Evolutionary conservation across 1,140 invertebrate species (phyloP).

Genomic region (Habropoda laboriosa): DNA sequence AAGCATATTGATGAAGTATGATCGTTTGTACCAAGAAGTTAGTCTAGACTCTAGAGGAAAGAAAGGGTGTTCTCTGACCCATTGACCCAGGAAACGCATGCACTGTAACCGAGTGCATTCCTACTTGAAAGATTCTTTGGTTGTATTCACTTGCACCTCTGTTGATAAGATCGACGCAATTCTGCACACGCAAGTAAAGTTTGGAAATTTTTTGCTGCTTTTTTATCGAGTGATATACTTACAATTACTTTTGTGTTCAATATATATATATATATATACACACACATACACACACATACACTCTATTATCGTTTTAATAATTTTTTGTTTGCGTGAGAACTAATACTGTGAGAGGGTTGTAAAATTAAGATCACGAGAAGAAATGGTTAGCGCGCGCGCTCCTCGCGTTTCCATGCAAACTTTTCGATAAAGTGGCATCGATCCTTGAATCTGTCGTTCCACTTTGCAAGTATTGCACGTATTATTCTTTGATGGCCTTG

Average conservation of each 20-base stretch:
- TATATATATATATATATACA: too few relatives aligned
- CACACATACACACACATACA: too few relatives aligned
- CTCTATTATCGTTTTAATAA: neutral
- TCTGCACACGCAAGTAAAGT: neutral
- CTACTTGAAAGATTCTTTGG: neutral
- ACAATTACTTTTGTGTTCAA: too few relatives aligned
- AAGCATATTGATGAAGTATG: neutral
- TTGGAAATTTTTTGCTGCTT: neutral
- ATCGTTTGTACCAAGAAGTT: neutral
- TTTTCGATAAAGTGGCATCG: conserved; percentile 21
- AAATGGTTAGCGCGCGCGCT: neutral
- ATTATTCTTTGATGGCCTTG: conserved; percentile 7
- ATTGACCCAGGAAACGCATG: conserved; percentile 28
- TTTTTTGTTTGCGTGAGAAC: neutral
- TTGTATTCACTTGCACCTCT: neutral
- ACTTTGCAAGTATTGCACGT: conserved; percentile 6
- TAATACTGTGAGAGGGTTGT: neutral
- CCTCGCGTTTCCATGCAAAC: neutral
- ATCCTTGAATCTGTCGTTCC: conserved; percentile 19
- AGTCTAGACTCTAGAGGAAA: neutral
- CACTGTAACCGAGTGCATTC: neutral
- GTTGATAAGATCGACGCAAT: too few relatives aligned
- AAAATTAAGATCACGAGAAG: neutral
- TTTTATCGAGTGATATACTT: neutral
- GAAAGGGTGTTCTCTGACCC: conserved; percentile 16